Evolutionary conservation across 2,888 invertebrate genomes (phyloP), one percentile per base, ranked within the genome.

Genomic region (Catocala fraxini): DNA sequence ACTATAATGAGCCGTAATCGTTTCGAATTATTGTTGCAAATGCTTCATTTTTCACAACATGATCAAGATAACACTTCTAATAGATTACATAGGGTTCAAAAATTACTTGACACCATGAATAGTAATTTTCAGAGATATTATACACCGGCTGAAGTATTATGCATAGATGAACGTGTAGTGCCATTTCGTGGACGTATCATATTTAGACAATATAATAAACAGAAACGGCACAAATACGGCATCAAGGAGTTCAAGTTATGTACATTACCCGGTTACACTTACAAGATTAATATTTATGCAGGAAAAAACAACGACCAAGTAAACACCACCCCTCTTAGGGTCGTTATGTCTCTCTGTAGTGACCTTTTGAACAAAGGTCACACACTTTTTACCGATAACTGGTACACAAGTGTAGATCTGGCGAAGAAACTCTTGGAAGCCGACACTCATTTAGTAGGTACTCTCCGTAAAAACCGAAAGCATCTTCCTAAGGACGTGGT

Each of bases 1-100:
- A 72, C 71, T 25, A 46, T 80, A 13, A 80, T 81, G 75, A 54
- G 73, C 54, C 62, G 81, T 34, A 82, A 82, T 62, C 51, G 80
- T 6, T 84, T 83, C 57, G 80, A 59, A 10, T 7, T 59, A 5
- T 35, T 58, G 5, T 47, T 58, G 12, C 58, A 52, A 52, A 58
- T 58, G 52, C 6, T 58, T 0, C 59, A 59, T 10, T 53, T 53
- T 12, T 58, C 51, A 1, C 6, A n/a, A 46, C 6, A 58, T 25
- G 47, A 58, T 13, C 39, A 58, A 5, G 12, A 15, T 9, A 13
- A 58, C 7, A 52, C 5, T 9, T 15, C n/a, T 6, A n/a, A 58
- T 11, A 10, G 52, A 52, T 15, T 52, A n/a, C 52, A 58, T 12
- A 12, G 54, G 1, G 35, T 59, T 35, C 34, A 12, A 11, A 13